Evolutionary conservation across 2,888 invertebrate species (phyloP).

Genomic region (Lepidocyrtoides sp.): DNA sequence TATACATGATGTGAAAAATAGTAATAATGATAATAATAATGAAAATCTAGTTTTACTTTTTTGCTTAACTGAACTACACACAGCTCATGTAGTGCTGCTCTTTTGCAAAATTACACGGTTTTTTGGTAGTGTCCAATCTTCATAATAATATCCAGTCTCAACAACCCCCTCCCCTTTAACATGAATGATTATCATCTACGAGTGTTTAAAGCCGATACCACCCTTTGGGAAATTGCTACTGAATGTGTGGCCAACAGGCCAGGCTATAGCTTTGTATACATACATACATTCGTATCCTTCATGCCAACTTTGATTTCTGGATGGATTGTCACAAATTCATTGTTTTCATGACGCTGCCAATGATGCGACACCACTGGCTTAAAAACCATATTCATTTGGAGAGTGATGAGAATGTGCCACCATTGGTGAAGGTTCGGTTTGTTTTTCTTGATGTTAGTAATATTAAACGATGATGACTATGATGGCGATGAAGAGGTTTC

Average conservation of each 20-base stretch:
- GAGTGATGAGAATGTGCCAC: not conserved
- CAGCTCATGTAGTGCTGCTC: not conserved
- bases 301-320: not conserved
- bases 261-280: slow-evolving; percentile 30
- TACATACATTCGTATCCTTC: not conserved
- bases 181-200: not conserved
- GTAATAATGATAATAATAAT: slow-evolving; percentile 53
- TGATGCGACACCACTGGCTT: not conserved
- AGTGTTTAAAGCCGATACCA: not conserved
- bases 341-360: slow-evolving; percentile 45
- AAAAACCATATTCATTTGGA: not conserved
- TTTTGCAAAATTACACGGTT: slow-evolving; percentile 20
- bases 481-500: slow-evolving; percentile 15
- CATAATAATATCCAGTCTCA: slow-evolving; percentile 36
- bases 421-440: slow-evolving; percentile 33
- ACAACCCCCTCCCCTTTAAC: slow-evolving; percentile 30
- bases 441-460: not conserved
- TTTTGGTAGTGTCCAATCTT: slow-evolving; percentile 23
- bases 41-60: slow-evolving; percentile 65
- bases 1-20: slow-evolving; percentile 54
- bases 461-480: slow-evolving; percentile 20
- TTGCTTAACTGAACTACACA: slow-evolving; percentile 27
- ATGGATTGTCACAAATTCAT: slow-evolving; percentile 60
- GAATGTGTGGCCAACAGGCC: slow-evolving; percentile 47
- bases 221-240: not conserved